Evolutionary conservation across 2,113 vertebrate species (phyloP).

Genomic region (Channa argus): DNA sequence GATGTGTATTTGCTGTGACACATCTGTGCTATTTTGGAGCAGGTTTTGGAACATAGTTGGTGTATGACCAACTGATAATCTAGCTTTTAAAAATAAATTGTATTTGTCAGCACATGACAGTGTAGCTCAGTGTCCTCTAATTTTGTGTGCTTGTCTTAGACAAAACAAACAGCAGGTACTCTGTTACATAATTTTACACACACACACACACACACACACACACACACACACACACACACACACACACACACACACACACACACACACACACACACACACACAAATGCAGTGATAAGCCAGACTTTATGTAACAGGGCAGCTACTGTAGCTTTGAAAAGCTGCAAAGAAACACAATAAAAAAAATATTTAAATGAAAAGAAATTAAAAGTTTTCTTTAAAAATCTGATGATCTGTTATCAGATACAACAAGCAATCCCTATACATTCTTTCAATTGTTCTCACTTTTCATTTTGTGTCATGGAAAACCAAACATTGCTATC

Average conservation of each 20-base stretch:
- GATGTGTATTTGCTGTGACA: constrained; percentile 5
- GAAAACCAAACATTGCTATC: constrained; percentile 31
- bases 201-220: constrained; percentile 22
- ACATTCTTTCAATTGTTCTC: not conserved
- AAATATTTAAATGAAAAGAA: not conserved
- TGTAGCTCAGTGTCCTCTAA: constrained; percentile 42
- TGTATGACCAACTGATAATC: constrained; percentile 1
- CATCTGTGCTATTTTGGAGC: not conserved
- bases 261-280: constrained; percentile 51
- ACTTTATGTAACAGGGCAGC: not conserved
- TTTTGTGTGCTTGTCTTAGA: constrained; percentile 37
- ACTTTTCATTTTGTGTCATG: constrained; percentile 7
- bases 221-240: not conserved
- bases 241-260: constrained; percentile 5
- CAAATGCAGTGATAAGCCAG: constrained; percentile 37
- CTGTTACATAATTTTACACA: constrained; percentile 60
- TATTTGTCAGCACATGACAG: constrained; percentile 9
- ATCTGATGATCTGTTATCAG: not conserved
- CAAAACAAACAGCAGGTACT: constrained; percentile 62
- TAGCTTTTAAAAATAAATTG: constrained; percentile 37
- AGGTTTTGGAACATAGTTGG: not conserved
- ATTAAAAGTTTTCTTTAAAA: not conserved
- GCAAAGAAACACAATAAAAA: not conserved
- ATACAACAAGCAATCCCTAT: not conserved
- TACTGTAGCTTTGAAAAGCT: not conserved